Base-by-base conservation (phyloP, 2,797 vertebrate species). In the Galago senegalensis region DNA sequence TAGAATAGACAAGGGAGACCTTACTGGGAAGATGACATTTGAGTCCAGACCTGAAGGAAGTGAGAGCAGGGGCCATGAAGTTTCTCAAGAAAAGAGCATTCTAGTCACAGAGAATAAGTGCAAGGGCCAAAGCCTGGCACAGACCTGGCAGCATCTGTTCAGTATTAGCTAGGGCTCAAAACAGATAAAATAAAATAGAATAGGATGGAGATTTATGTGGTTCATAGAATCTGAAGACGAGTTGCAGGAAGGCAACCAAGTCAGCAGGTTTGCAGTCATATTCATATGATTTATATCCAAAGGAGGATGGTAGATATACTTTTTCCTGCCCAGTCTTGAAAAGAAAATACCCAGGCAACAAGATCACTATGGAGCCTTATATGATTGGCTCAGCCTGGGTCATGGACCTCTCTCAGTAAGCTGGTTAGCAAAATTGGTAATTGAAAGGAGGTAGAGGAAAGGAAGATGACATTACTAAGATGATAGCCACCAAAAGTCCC, bases 391-490 rank as follows among this genome's bases (percentile, higher is more conserved):
- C 25, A 61, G 37, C 34, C 61, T 75, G n/a, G 61, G 67, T 90
- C 67, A 23, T 67, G 46, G 25, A 13, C 5, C 76, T 34, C 34
- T 1, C 23, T 82, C 67, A 88, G 46, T 82, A 67, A n/a, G 92
- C 60, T 87, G 16, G 18, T 83, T 75, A 92, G 70, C 72, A 97
- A 89, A 90, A 40, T 23, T 21, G 81, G 43, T 65, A 82, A n/a
- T 43, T 27, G 3, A 60, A 73, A 93, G 9, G n/a, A 82, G 16
- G 34, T 7, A 75, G 61, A 87, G 43, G 21, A 95, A 94, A 84
- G 4, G 60, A 4, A 60, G 16, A 34, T 43, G 7, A 43, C 1
- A n/a, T 60, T 40, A 63, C 43, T 82, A 75, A 87, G 77, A 87
- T 21, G 7, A 58, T 2, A 63, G 69, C 4, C 31, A 60, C 21